Conservation (phyloP, 2,888 invertebrate species). For the Spodoptera exigua region DNA sequence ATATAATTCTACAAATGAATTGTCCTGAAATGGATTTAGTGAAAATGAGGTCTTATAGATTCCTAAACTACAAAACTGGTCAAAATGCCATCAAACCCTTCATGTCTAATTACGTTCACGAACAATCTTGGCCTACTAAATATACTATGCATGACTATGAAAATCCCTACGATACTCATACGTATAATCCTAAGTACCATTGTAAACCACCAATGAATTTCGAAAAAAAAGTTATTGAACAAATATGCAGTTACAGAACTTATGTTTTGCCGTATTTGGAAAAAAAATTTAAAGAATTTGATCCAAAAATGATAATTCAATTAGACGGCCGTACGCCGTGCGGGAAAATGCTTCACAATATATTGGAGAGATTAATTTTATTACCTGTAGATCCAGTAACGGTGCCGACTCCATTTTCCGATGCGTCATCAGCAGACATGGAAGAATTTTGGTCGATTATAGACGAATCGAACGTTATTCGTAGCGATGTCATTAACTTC, state of each 20-base stretch:
- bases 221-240: constrained; percentile 76
- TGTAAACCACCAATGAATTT: constrained; percentile 85
- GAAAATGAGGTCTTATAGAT: constrained; percentile 74
- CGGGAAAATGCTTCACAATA: constrained; percentile 83
- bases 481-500: constrained; percentile 70
- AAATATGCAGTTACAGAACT: constrained; percentile 86
- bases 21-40: constrained; percentile 88
- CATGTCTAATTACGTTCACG: constrained; percentile 53
- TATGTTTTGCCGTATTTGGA: constrained; percentile 83
- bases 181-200: constrained; percentile 80
- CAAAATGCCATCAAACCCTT: constrained; percentile 64
- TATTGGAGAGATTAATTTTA: constrained; percentile 79
- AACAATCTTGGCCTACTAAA: constrained; percentile 76
- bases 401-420: constrained; percentile 79
- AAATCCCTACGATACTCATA: constrained; percentile 63
- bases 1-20: constrained; percentile 88
- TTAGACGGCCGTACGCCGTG: constrained; percentile 88
- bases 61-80: constrained; percentile 71
- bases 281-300: constrained; percentile 83
- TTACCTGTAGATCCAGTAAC: constrained; percentile 73
- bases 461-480: constrained; percentile 70
- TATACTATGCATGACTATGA: constrained; percentile 70
- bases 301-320: constrained; percentile 88
- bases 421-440: constrained; percentile 75
- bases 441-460: constrained; percentile 82